Evolutionary conservation across 1,140 invertebrate species (phyloP).

Genomic region (Holcopasites calliopsidis): DNA sequence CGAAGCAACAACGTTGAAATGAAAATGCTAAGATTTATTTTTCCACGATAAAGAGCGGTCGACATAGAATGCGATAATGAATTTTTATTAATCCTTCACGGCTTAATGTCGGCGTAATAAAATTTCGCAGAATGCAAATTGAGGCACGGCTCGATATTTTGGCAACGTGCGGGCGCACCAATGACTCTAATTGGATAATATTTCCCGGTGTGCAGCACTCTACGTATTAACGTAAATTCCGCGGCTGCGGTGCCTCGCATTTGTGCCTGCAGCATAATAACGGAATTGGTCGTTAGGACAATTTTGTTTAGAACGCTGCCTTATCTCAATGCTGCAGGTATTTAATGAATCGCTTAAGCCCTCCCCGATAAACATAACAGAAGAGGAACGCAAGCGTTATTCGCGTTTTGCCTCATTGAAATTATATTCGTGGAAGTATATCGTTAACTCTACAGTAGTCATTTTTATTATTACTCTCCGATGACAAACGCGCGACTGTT

Average conservation of each 20-base stretch:
- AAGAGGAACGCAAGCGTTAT: background rate
- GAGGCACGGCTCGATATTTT: slow-evolving; percentile 3
- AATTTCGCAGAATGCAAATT: slow-evolving; percentile 1
- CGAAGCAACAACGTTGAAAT: background rate
- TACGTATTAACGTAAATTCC: slow-evolving; percentile 17
- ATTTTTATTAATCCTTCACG: slow-evolving; percentile 1
- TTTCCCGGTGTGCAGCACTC: background rate
- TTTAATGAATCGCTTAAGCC: background rate
- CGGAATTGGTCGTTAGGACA: slow-evolving; percentile 7
- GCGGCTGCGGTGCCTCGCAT: background rate
- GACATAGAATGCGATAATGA: too few species aligned
- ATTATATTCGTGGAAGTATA: background rate
- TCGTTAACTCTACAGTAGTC: too few species aligned
- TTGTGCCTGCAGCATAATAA: background rate
- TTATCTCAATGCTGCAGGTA: slow-evolving; percentile 10
- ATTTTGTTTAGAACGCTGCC: slow-evolving; percentile 17
- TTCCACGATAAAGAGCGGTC: background rate
- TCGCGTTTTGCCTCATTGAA: background rate
- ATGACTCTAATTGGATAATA: slow-evolving; percentile 25
- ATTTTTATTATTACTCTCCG: too few species aligned
- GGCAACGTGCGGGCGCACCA: background rate
- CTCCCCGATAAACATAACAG: background rate
- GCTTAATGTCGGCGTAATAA: background rate
- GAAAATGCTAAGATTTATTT: background rate
- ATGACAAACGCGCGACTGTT: too few species aligned